Evolutionary conservation across 2,888 invertebrate species (phyloP).

Genomic region (Noctua pronuba): DNA sequence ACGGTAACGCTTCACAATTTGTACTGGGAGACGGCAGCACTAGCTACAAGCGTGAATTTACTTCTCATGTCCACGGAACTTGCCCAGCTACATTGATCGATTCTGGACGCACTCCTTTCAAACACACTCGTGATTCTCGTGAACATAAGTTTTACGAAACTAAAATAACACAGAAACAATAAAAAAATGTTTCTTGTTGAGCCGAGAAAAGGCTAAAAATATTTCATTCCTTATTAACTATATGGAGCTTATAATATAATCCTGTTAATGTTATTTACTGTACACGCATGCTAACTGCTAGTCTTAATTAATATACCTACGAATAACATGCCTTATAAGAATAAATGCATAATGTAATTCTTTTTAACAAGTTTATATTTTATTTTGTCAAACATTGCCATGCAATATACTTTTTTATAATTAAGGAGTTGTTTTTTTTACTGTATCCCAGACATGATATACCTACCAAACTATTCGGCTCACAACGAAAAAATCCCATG

Average conservation of each 20-base stretch:
- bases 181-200: constrained; percentile 48
- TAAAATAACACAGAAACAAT: constrained; percentile 87
- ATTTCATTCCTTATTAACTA: constrained; percentile 76
- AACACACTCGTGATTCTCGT: constrained; percentile 95
- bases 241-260: constrained; percentile 72
- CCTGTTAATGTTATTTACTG: constrained; percentile 68
- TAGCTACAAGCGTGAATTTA: constrained; percentile 94
- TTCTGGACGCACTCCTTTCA: constrained; percentile 94
- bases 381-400: constrained; percentile 86
- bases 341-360: constrained; percentile 73
- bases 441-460: background rate
- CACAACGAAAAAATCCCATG: background rate
- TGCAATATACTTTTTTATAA: constrained; percentile 82
- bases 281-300: constrained; percentile 82
- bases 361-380: constrained; percentile 68
- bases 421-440: constrained; percentile 62
- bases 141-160: constrained; percentile 96
- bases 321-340: constrained; percentile 78
- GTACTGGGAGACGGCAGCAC: constrained; percentile 93
- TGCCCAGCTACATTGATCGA: constrained; percentile 95
- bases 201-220: constrained; percentile 60
- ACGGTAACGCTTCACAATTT: constrained; percentile 94
- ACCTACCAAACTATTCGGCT: background rate
- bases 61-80: constrained; percentile 93
- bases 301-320: constrained; percentile 73